Base-by-base conservation (phyloP, 2,797 vertebrate genomes). In the Syncerus caffer region DNA sequence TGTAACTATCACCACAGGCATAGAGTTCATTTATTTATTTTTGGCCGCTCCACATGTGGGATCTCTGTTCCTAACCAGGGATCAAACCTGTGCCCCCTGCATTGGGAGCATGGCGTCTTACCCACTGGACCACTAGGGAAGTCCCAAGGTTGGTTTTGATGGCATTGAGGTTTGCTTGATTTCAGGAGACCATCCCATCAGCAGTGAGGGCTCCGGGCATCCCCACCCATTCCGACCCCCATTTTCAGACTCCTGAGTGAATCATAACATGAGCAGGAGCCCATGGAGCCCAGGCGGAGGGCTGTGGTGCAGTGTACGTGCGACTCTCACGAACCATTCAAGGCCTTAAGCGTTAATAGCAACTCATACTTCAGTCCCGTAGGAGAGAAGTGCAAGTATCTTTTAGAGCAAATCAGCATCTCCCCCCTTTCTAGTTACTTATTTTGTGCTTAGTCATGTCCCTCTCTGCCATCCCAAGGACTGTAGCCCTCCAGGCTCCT, bases 41-140 rank as follows among this genome's bases (percentile, higher is more conserved):
- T 42, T 42, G 71, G 23, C 71, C 3, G 0, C 71, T 42, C 71
- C 0, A 0, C 23, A 27, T 42, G 71, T 45, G 38, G 38, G 6
- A 45, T 74, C 12, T 74, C 12, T 21, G 38, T 74, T 74, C 21
- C 67, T 74, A 25, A 42, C 67, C 21, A 74, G 38, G 12, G 12
- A 74, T 74, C 34, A 25, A 2, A 42, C 71, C 34, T 11, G 1
- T 74, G 71, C 21, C 38, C 12, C 71, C 38, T 74, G 71, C 38
- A 27, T 14, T 42, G 23, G 67, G 67, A 74, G 67, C 67, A 7
- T 25, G 67, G 67, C 0, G 11, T 42, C 67, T 25, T 74, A 42
- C 23, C 21, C 67, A 7, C 25, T 25, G 21, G 71, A 42, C 71
- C 6, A 42, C 38, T 42, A 27, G 38, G 71, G 71, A 25, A 42